Conservation (phyloP, 2,113 vertebrate genomes). For the Columba livia region DNA sequence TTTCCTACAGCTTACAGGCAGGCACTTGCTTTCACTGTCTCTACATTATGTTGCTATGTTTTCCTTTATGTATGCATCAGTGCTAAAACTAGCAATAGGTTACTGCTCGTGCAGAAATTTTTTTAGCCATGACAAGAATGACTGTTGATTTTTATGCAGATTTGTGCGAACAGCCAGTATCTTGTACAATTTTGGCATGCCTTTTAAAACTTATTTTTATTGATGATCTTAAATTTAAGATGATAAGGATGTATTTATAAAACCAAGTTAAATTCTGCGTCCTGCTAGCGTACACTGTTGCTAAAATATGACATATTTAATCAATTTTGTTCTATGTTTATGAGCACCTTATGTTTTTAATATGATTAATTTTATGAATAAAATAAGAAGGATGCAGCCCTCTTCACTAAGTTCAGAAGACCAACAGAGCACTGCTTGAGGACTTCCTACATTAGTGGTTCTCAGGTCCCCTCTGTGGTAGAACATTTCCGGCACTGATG, state of each 20-base stretch:
- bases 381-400: background rate
- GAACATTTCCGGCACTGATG: background rate
- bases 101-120: background rate
- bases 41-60: background rate
- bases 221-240: background rate
- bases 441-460: background rate
- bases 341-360: background rate
- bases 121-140: background rate
- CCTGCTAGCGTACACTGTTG: background rate
- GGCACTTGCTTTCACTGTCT: background rate
- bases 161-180: background rate
- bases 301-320: background rate
- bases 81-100: background rate
- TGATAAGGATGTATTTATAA: background rate
- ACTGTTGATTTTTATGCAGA: background rate
- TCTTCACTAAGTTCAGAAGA: background rate
- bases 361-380: background rate
- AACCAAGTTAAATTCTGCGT: background rate
- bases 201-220: background rate
- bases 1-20: background rate
- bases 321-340: background rate
- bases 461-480: background rate
- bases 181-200: rapidly evolving
- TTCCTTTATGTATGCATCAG: background rate
- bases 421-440: background rate